Base-by-base conservation (phyloP, 2,888 invertebrate species). In the Lumbricus terrestris region DNA sequence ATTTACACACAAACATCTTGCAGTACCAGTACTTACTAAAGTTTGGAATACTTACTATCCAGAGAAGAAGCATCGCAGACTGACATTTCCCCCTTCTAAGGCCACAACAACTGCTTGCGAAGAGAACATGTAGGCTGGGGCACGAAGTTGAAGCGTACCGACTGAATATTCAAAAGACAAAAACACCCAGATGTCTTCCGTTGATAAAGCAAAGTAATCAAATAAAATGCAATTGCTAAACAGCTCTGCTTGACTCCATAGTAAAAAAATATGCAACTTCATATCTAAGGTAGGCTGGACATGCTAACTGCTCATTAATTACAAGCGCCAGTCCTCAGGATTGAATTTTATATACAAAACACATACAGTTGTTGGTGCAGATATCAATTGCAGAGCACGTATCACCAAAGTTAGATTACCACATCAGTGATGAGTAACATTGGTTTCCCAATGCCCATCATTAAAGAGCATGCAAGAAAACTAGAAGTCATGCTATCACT, bases 1-100 rank as follows among this genome's bases (percentile, higher is more conserved):
- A 42, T 88, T 1, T 42, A 88, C 18, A n/a, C 33, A 42, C 34
- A 35, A 29, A 85, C 23, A 85, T 85, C 35, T 20, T 35, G 16
- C 8, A 69, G 11, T 47, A 23, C 47, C 47, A 23, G n/a, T 69
- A 69, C 69, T 69, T n/a, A 85, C 35, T 42, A 54, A 69, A n/a
- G n/a, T n/a, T 8, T n/a, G 54, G 37, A n/a, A 89, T 89, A 82
- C 89, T 82, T 82, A 89, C 89, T 82, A 89, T 89, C 89, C 89
- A 37, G 89, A 89, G 89, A 89, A 89, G 82, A 89, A 89, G n/a
- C 89, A 89, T 38, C 82, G 37, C 8, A 89, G 82, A 37, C 82
- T 82, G 40, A 89, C n/a, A 16, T 37, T 35, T 20, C 40, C 33
- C 6, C 89, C 89, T 82, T 38, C 89, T 40, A 89, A 82, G 29